phyloP scores from a whole-genome alignment of 2,113 vertebrate species.

The Orcinus orca region DNA sequence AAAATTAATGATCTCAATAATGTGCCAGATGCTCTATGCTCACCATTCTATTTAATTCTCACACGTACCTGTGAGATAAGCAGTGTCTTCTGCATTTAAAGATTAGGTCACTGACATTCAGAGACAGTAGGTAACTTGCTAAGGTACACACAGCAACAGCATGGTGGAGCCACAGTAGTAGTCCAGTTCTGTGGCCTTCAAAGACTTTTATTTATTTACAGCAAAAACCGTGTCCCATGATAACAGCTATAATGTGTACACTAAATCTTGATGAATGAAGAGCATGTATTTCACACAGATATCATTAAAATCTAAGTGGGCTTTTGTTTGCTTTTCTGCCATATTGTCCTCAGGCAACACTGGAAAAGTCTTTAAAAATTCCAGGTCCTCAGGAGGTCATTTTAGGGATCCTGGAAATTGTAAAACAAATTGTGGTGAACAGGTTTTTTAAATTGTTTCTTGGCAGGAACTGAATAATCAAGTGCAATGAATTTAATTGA shows the following conservation, averaged over 20 bases:
- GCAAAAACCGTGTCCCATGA: not conserved
- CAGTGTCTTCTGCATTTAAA: not conserved
- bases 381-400: conserved; percentile 38
- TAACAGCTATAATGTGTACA: not conserved
- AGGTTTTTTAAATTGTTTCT: conserved; percentile 57
- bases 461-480: conserved; percentile 49
- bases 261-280: not conserved
- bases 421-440: conserved; percentile 47
- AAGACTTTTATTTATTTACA: not conserved
- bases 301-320: not conserved
- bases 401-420: conserved; percentile 21
- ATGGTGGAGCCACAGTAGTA: not conserved
- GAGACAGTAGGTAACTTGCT: not conserved
- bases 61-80: not conserved
- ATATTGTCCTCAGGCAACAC: not conserved
- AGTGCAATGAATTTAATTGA: conserved; percentile 43
- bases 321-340: conserved; percentile 23
- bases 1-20: not conserved
- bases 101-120: not conserved
- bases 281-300: not conserved
- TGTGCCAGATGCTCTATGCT: not conserved
- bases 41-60: not conserved
- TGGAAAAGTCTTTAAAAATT: conserved; percentile 40
- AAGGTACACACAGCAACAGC: not conserved
- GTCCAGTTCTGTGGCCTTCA: not conserved